Evolutionary conservation across 1,140 invertebrate genomes (phyloP).

Genomic region (Lerema accius): DNA sequence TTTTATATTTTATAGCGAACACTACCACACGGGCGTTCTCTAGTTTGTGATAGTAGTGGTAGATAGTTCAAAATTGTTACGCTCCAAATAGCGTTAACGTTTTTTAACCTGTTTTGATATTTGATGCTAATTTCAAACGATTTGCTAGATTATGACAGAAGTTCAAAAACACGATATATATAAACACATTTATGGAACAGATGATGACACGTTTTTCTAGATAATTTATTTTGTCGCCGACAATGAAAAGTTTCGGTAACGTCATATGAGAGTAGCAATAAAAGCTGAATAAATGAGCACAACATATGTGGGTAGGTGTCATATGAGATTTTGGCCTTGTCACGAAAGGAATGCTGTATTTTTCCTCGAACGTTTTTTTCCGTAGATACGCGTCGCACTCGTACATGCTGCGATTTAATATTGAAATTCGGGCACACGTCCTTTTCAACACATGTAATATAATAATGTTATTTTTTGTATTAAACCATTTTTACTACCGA

Average conservation of each 20-base stretch:
- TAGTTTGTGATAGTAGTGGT: conserved; percentile 25
- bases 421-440: conserved; percentile 4
- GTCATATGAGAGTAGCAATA: conserved; percentile 34
- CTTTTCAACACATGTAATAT: no score
- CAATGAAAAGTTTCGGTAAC: conserved; percentile 19
- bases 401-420: conserved; percentile 22
- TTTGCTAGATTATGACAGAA: no score
- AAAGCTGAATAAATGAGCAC: conserved; percentile 43
- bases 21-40: conserved; percentile 2
- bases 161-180: no score
- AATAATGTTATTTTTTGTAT: no score
- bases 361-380: conserved; percentile 49
- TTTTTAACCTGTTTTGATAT: no score
- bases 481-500: no score
- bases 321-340: conserved; percentile 45
- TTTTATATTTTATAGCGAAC: conserved; percentile 33
- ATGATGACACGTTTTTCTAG: conserved; percentile 1
- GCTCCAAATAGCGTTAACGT: conserved; percentile 9
- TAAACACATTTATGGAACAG: background rate
- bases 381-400: conserved; percentile 10
- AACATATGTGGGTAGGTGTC: conserved; percentile 35
- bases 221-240: background rate
- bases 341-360: conserved; percentile 47
- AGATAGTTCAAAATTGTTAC: conserved; percentile 22
- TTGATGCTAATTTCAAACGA: no score